Evolutionary conservation across 1,140 invertebrate genomes (phyloP).

Genomic region (Pseudobourletiella spinata): DNA sequence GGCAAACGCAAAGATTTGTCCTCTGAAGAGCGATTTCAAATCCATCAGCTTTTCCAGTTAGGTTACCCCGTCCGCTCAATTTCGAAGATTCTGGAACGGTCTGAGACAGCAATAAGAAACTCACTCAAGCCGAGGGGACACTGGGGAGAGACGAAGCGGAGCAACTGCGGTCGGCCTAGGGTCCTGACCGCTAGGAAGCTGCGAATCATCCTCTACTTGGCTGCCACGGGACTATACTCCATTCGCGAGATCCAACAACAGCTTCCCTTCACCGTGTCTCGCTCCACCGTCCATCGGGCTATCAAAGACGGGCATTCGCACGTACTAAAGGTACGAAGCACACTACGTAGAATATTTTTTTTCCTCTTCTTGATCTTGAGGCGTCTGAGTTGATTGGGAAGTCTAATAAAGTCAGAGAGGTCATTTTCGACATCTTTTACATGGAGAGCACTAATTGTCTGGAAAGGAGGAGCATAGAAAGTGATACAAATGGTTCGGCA

Average conservation of each 20-base stretch:
- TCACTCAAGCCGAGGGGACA: not conserved
- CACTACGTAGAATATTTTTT: no score
- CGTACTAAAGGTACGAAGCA: no score
- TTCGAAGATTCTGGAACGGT: not conserved
- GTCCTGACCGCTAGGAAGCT: not conserved
- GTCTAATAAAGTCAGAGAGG: no score
- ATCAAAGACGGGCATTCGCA: no score
- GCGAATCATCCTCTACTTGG: not conserved
- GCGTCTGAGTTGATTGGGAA: no score
- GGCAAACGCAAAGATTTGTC: not conserved
- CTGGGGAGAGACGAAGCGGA: not conserved
- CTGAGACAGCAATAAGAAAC: not conserved
- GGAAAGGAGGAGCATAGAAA: no score
- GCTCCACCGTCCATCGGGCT: not conserved
- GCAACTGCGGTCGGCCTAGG: not conserved
- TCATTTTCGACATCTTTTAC: no score
- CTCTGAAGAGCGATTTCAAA: not conserved
- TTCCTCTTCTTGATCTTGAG: no score
- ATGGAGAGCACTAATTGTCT: no score
- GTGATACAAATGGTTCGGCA: no score
- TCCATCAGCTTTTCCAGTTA: not conserved
- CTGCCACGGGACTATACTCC: slow-evolving; percentile 50
- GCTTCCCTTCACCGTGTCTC: slow-evolving; percentile 45
- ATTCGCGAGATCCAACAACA: slow-evolving; percentile 67
- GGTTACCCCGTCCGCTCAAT: not conserved